Evolutionary conservation across 1,140 invertebrate genomes (phyloP).

Genomic region (Micrasema longulum): DNA sequence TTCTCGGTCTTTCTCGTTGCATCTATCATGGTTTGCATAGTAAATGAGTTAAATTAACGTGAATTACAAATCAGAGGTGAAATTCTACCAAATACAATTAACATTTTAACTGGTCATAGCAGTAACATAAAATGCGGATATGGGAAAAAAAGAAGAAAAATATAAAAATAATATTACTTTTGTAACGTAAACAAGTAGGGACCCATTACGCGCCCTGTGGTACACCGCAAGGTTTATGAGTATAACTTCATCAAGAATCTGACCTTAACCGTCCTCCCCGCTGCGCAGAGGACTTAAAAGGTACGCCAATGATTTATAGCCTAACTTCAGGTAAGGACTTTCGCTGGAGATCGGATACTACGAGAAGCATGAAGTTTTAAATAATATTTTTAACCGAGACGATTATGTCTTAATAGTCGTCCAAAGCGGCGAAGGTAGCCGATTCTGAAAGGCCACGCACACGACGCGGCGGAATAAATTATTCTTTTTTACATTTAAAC

Average conservation of each 20-base stretch:
- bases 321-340: constrained; percentile 11
- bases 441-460: too few relatives aligned
- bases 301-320: constrained; percentile 20
- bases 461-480: constrained; percentile 11
- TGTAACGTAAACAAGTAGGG: too few relatives aligned
- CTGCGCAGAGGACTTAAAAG: constrained; percentile 11
- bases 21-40: too few relatives aligned
- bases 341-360: neutral
- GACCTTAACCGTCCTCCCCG: neutral
- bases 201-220: too few relatives aligned
- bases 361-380: neutral
- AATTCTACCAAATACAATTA: too few relatives aligned
- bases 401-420: constrained; percentile 31
- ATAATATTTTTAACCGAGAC: constrained; percentile 30
- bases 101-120: too few relatives aligned
- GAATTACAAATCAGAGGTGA: too few relatives aligned
- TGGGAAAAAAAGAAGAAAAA: too few relatives aligned
- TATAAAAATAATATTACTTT: too few relatives aligned
- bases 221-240: neutral
- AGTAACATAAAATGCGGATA: too few relatives aligned
- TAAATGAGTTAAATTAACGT: too few relatives aligned
- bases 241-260: constrained; percentile 27
- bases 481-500: neutral
- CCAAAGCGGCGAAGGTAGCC: neutral
- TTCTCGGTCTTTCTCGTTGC: too few relatives aligned